These are phyloP conservation scores for Pipistrellus pipistrellus DNA, from an alignment of 2,797 vertebrate genomes.

Conservation along the genomic window DNA sequence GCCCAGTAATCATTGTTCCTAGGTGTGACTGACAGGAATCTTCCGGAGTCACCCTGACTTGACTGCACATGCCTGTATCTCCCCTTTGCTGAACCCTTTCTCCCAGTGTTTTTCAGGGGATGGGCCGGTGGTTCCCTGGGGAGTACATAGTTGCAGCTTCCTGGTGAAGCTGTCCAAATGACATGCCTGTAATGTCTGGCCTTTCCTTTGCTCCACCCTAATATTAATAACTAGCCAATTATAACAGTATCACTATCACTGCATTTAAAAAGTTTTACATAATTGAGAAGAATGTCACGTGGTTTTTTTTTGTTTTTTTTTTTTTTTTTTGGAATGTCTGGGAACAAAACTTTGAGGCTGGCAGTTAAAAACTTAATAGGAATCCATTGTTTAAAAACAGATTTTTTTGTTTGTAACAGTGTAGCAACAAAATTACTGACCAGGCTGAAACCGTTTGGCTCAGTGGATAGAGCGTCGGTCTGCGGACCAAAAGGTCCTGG, in stretches of 20 bases:
- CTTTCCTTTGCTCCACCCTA: neutral
- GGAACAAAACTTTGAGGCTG: conserved; percentile 34
- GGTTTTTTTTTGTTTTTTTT: neutral
- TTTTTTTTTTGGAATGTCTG: conserved; percentile 13
- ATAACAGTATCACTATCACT: neutral
- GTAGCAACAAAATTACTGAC: conserved; percentile 38
- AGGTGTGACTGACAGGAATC: neutral
- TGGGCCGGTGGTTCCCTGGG: neutral
- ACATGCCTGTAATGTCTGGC: neutral
- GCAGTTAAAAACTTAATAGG: conserved; percentile 34
- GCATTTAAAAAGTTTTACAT: conserved; percentile 33
- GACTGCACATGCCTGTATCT: neutral
- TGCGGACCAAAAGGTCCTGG: too few species aligned
- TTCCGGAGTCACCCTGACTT: neutral
- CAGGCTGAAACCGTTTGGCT: neutral
- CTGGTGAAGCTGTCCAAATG: neutral
- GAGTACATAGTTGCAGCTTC: neutral
- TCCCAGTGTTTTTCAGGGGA: neutral
- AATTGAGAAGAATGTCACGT: neutral
- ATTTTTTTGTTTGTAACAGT: neutral
- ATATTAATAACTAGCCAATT: neutral
- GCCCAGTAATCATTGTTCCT: neutral
- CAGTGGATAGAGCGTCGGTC: too few species aligned
- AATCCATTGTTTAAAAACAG: conserved; percentile 50
- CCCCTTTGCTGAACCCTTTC: neutral